Evolutionary conservation across 2,797 vertebrate species (phyloP).

Genomic region (Neostethus bicornis): DNA sequence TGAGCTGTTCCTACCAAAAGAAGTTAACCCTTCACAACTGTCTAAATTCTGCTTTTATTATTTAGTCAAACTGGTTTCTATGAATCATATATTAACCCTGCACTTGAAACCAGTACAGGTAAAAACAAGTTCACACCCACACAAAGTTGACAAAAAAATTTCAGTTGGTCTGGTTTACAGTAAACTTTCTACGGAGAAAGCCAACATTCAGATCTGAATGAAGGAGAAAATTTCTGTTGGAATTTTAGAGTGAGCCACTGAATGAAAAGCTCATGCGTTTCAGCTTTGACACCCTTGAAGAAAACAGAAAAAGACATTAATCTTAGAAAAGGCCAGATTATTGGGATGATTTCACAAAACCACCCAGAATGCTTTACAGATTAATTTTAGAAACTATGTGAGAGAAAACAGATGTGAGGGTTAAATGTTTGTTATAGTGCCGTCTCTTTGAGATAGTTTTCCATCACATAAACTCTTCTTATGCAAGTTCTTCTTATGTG

Average conservation of each 20-base stretch:
- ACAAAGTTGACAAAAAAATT: neutral
- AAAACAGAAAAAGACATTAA: constrained; percentile 9
- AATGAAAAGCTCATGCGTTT: constrained; percentile 2
- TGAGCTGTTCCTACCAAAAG: constrained; percentile 9
- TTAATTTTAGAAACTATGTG: neutral
- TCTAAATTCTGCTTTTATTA: constrained; percentile 14
- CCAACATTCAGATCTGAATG: neutral
- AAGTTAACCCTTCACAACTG: constrained; percentile 28
- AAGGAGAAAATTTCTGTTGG: neutral
- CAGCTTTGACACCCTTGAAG: constrained; percentile 11
- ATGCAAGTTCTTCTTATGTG: too few species aligned
- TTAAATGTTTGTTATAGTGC: neutral
- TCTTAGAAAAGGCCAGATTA: neutral
- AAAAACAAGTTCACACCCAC: constrained; percentile 24
- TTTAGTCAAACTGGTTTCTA: constrained; percentile 20
- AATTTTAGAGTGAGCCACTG: constrained; percentile 5
- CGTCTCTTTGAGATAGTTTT: neutral
- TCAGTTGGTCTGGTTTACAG: constrained; percentile 7
- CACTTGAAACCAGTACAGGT: constrained; percentile 10
- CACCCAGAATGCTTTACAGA: neutral
- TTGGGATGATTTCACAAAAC: neutral
- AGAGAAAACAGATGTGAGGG: neutral
- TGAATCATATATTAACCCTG: constrained; percentile 26
- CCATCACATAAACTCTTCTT: too few species aligned
- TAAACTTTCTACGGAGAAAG: neutral